Base-by-base conservation (phyloP, 2,888 invertebrate species). In the Ennomos quercinarius region DNA sequence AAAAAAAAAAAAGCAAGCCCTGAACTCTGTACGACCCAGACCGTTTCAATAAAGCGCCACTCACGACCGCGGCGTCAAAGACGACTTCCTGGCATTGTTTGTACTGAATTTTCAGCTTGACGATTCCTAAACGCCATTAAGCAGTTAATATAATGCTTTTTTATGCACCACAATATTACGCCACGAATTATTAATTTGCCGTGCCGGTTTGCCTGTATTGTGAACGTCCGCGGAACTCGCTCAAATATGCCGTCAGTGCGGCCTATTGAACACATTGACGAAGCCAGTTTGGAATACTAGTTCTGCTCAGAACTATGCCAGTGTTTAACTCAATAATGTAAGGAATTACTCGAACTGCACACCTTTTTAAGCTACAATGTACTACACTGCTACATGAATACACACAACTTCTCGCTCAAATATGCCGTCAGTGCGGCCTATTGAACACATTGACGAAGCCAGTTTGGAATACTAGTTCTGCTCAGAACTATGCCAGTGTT, bases 81-180 rank as follows among this genome's bases (percentile, higher is more conserved):
- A 39, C 56, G 52, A 56, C 74, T 83, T 83, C 82, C 84, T 83
- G 81, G 67, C 77, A 80, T 86, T 85, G 84, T 84, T 74, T 73
- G 62, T 61, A 62, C 61, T 70, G 72, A 68, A 76, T 73, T 69
- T 68, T 71, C 73, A 68, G 73, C 68, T 74, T 67, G 73, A 76
- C 74, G 70, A 81, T 80, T 76, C 73, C 67, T 74, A 69, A 68
- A 61, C 64, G 71, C 67, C 64, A 69, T 58, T 66, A 61, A 68
- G 68, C 70, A 72, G 66, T 72, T 60, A 73, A 70, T 68, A 69
- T 69, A 63, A 57, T 61, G 63, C 58, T 65, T 58, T 61, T 76
- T 67, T 70, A 61, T 70, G 68, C 66, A 63, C 50, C 47, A 55
- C 51, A 50, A 6, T 27, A 27, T 58, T 64, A 67, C 50, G 52